Base-by-base conservation (phyloP, 2,888 invertebrate species). In the Neria commutata region DNA sequence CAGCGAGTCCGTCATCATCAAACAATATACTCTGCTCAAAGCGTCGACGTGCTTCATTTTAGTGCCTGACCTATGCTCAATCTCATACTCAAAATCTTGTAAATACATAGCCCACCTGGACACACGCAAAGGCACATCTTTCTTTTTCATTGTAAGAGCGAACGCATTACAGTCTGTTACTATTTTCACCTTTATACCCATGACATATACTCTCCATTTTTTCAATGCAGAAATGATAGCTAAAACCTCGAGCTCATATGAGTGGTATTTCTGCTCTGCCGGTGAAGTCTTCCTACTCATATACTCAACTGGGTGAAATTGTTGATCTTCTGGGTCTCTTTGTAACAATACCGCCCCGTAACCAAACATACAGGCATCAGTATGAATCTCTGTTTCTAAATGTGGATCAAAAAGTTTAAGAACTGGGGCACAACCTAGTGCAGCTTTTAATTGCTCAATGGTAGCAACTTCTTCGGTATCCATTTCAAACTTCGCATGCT, bases 201-300 rank as follows among this genome's bases (percentile, higher is more conserved):
- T 16, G 3, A 60, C 26, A 25, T 58, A 65, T 1, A 67, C 37
- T 1, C 68, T 49, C 64, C 70, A 74, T 42, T 69, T 73, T 24
- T 67, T 67, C 2, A 71, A 24, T 0, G 72, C 67, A 34, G 60
- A 58, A 1, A 72, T 56, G 3, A 76, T 61, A 0, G 73, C 71
- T 1, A 75, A 34, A 1, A 65, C 66, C 34, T 74, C 71, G 6
- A 75, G 37, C 49, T 73, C 71, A 17, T 75, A 72, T 57, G 65
- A 65, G 24, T 56, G 56, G 34, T 62, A 60, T n/a, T 60, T 63
- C 53, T 65, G 52, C 42, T 67, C 61, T 8, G 16, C 8, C 0
- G 40, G 29, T 4, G 46, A 56, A 5, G 67, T 67, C 45, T 65
- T 64, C 5, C 58, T 37, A 19, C 62, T 65, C 64, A 64, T 60